These are phyloP conservation scores for Eremophila alpestris DNA, from an alignment of 2,797 vertebrate genomes.

Conservation along the genomic window DNA sequence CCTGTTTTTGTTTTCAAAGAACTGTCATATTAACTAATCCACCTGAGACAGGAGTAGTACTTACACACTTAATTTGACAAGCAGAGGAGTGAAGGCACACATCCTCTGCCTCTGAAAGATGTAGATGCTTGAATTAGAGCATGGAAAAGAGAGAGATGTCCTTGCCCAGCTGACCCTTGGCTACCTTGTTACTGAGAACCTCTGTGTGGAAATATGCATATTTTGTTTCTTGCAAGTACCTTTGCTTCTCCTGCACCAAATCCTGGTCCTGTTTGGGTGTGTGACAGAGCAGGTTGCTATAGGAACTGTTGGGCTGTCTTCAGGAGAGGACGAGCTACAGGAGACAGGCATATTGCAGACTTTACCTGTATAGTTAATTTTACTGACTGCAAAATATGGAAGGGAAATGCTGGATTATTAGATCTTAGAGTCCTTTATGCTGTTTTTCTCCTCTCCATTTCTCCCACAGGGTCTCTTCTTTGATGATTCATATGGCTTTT, in stretches of 20 bases:
- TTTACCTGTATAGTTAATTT: neutral
- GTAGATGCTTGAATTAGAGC: neutral
- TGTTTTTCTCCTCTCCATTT: neutral
- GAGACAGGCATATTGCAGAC: neutral
- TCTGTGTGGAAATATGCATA: neutral
- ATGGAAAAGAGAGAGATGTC: neutral
- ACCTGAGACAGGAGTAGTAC: neutral
- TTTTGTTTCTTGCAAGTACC: neutral
- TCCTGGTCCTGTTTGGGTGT: neutral
- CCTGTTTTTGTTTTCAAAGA: slow-evolving; percentile 42
- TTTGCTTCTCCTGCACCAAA: neutral
- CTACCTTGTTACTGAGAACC: neutral
- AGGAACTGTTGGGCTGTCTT: slow-evolving; percentile 30
- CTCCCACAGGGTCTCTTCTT: slow-evolving; percentile 92
- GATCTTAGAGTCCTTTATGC: neutral
- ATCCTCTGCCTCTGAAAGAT: neutral
- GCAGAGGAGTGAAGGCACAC: neutral
- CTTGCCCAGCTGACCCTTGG: neutral
- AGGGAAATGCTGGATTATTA: neutral
- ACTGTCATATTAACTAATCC: neutral
- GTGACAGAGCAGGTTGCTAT: slow-evolving; percentile 9
- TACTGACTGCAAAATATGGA: neutral
- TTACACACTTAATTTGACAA: neutral
- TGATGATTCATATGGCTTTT: slow-evolving; percentile 96
- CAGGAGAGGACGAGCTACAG: neutral